Evolutionary conservation across 2,113 vertebrate genomes (phyloP), one percentile per base, ranked within the genome.

Genomic region (Alligator sinensis): DNA sequence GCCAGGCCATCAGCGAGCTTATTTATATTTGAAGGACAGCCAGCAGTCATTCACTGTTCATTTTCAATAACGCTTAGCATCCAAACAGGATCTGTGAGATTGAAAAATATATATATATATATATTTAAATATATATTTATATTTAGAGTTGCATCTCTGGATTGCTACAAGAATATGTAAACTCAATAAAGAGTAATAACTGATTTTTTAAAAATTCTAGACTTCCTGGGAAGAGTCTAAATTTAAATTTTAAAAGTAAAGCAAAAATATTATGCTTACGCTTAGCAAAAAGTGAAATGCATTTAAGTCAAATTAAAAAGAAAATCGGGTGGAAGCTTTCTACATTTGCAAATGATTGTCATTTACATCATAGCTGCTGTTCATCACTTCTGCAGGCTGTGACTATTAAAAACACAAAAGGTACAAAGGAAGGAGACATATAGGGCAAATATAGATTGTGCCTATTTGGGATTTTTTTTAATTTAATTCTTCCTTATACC

Each of bases 21-120:
- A 92, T 94, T 97, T 91, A 86, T 80, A 78, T 66, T 72, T 90
- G 68, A 96, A 94, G 27, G 3, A n/a, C 58, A 96, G 82, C 79
- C 86, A 97, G 60, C 28, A 86, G 18, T 87, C 89, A 90, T 95
- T 77, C 82, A 47, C 47, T 89, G 22, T 80, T 95, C 64, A n/a
- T 85, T 96, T 91, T 60, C 76, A 80, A 95, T 91, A 82, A 18
- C 4, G 62, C 68, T 62, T 62, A 91, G 22, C 25, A 77, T 79
- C 21, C 30, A 4, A 38, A 79, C 82, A 86, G 27, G 92, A 89
- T 91, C 38, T 77, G 57, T 92, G 89, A 63, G 5, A 75, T 72
- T 86, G 11, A 77, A 87, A 90, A 93, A 78, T 4, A 34, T 34
- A 47, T 47, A 47, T 9, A 47, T 47, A 47, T 47, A 47, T 47